Base-by-base conservation (phyloP, 1,140 invertebrate genomes). In the Drosophila mauritiana region DNA sequence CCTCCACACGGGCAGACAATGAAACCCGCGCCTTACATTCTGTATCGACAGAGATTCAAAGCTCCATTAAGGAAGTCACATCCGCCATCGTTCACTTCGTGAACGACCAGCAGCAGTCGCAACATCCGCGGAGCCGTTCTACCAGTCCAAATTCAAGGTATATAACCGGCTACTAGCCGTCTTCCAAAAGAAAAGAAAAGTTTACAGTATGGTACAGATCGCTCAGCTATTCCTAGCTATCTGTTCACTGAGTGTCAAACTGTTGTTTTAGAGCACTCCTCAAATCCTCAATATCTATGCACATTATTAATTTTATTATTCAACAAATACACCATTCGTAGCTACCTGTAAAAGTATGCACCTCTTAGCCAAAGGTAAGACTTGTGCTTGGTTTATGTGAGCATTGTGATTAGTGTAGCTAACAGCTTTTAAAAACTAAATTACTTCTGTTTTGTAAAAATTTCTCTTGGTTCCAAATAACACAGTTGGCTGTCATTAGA, bases 81-180 rank as follows among this genome's bases (percentile, higher is more conserved):
- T 97, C 97, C 73, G 97, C 97, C n/a, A 98, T 98, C 77, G 97
- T 97, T 45, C 96, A 97, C 92, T 98, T 97, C 93, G 97, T 97
- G 40, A 96, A 96, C 76, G 96, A 96, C 43, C 94, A 92, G 73
- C 46, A 76, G 17, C 81, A 84, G 36, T 57, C 43, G 4, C 81
- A 74, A 12, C 72, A 92, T 68, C 75, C 85, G 62, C 84, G 64
- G 83, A 93, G 86, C 53, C 77, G 93, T 92, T 69, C 93, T 92
- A 75, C 93, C 39, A 92, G 92, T 83, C 92, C 92, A 10, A 92
- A 91, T 70, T 91, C 91, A 58, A 92, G 92, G 91, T 92, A 91
- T 58, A 84, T 76, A 67, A 43, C 46, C 17, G 37, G 13, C 13
- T 59, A 3, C 25, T n/a, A 31, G 25, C 25, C 6, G 12, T 42